Conservation (phyloP, 2,888 invertebrate genomes). For the Dolichomitus sp. region DNA sequence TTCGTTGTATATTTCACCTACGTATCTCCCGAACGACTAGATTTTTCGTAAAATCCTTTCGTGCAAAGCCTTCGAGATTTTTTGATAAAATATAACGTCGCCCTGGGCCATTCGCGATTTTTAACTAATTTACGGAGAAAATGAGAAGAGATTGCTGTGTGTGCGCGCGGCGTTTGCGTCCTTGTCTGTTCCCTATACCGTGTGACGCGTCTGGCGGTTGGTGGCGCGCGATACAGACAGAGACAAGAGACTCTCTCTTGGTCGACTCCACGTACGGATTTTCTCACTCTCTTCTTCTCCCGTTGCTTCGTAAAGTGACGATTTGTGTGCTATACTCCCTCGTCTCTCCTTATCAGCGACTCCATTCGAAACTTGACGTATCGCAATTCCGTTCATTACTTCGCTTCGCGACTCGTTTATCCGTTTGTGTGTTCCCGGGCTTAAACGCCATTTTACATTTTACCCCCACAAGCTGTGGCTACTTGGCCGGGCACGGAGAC, state of each 20-base stretch:
- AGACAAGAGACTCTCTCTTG: neutral
- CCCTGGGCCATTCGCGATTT: conserved; percentile 61
- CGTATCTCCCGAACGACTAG: conserved; percentile 55
- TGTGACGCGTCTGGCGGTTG: conserved; percentile 74
- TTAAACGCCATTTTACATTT: conserved; percentile 62
- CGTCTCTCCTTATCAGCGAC: conserved; percentile 29
- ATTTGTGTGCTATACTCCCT: neutral
- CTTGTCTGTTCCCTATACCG: conserved; percentile 54
- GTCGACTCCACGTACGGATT: conserved; percentile 34
- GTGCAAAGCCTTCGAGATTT: conserved; percentile 69
- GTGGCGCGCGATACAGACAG: conserved; percentile 72
- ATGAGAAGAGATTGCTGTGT: conserved; percentile 42
- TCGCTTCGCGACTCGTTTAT: conserved; percentile 6
- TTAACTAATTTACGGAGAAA: conserved; percentile 55
- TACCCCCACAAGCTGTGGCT: conserved; percentile 14
- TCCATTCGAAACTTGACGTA: conserved; percentile 3
- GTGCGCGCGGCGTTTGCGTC: conserved; percentile 57
- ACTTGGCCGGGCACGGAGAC: conserved; percentile 39
- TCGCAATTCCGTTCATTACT: neutral
- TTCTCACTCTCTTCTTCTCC: neutral
- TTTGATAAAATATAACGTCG: conserved; percentile 69
- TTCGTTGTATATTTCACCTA: conserved; percentile 72
- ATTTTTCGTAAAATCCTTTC: conserved; percentile 20
- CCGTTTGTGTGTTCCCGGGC: conserved; percentile 65
- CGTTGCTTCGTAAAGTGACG: neutral